Evolutionary conservation across 1,140 invertebrate genomes (phyloP).

Genomic region (Triops cancriformis): DNA sequence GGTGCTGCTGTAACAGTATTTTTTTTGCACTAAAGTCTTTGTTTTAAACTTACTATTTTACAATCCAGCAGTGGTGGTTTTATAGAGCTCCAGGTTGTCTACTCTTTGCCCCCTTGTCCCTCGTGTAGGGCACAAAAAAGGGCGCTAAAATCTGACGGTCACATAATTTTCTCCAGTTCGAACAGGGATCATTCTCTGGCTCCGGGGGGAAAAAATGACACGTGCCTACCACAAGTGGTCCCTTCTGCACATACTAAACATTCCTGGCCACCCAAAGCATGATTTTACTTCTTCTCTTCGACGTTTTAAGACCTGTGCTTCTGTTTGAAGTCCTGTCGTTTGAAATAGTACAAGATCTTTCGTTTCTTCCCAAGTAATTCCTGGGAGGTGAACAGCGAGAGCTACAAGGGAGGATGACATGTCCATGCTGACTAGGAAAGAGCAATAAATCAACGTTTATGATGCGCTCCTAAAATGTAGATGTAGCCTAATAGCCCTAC

Average conservation of each 20-base stretch:
- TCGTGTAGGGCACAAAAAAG: neutral
- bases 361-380: too few species aligned
- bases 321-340: too few species aligned
- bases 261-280: neutral
- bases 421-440: neutral
- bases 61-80: constrained; percentile 8
- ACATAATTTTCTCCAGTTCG: constrained; percentile 7
- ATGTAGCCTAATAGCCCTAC: neutral
- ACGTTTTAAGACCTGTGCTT: too few species aligned
- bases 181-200: neutral
- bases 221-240: neutral
- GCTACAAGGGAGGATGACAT: too few species aligned
- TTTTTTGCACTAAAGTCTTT: neutral
- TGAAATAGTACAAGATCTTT: too few species aligned
- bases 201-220: neutral
- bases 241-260: neutral
- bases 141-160: neutral
- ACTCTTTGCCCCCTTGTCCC: neutral
- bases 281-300: neutral
- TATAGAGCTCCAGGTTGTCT: constrained; percentile 5
- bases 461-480: neutral
- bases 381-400: too few species aligned
- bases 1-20: constrained; percentile 1
- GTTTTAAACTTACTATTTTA: constrained; percentile 1
- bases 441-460: neutral